Percentiles rank a stretch among this genome's conserved stretches.
Conservation (phyloP, 2,797 vertebrate species). For the Cottoperca gobio region DNA sequence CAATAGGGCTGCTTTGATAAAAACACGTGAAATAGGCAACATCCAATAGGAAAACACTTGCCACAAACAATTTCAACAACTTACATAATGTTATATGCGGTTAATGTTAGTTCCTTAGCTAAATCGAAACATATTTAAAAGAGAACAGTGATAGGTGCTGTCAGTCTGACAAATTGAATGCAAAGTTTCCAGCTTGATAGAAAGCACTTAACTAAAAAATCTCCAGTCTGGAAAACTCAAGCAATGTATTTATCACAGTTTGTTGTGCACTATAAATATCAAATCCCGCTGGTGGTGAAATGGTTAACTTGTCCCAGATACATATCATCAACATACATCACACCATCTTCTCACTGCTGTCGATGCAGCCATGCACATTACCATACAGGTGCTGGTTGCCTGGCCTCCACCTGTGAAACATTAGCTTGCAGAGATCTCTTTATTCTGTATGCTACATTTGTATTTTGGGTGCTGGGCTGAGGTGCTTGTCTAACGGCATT, state of each 20-base stretch:
- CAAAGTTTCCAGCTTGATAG: not conserved
- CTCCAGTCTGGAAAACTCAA: not conserved
- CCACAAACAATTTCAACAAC: not conserved
- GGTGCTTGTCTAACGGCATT: constrained; percentile 4
- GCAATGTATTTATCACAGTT: constrained; percentile 1
- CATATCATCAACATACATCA: constrained; percentile 68
- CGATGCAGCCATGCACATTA: not conserved
- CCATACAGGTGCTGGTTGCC: constrained; percentile 5
- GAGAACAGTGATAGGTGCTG: not conserved
- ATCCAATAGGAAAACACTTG: not conserved
- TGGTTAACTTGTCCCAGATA: constrained; percentile 67
- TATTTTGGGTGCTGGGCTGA: not conserved
- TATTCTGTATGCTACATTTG: not conserved
- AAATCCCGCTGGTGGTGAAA: constrained; percentile 40
- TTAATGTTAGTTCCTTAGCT: not conserved
- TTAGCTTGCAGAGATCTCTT: not conserved
- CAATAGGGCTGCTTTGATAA: not conserved
- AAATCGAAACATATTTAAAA: constrained; percentile 5
- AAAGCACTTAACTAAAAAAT: not conserved
- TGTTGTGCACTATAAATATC: constrained; percentile 44
- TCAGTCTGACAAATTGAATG: not conserved
- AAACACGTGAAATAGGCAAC: not conserved
- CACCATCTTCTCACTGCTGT: constrained; percentile 11
- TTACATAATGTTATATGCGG: not conserved
- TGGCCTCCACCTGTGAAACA: constrained; percentile 5